Conservation (phyloP, 30 jellyfish, hydroid and myxozoan genomes). For the Nemopilema nomurai region DNA sequence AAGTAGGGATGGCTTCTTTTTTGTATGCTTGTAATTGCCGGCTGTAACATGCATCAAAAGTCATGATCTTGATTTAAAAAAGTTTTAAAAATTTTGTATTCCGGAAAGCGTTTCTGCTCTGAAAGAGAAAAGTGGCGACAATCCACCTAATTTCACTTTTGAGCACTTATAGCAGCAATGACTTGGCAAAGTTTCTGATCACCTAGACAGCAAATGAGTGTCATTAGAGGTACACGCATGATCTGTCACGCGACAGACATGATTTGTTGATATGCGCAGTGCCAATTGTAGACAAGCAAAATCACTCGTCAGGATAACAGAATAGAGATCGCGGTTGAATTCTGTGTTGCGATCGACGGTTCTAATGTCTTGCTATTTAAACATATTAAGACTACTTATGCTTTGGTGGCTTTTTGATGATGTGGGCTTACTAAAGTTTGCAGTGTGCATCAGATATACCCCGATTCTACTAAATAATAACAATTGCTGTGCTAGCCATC, state of each 20-base stretch:
- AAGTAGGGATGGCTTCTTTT: background rate
- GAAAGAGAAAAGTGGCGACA: background rate
- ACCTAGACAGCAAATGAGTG: background rate
- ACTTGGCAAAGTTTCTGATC: background rate
- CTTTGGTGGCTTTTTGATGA: constrained; percentile 7
- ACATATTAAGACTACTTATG: constrained; percentile 12
- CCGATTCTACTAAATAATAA: background rate
- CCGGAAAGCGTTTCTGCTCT: background rate
- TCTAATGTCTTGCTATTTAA: constrained; percentile 27
- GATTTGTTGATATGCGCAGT: background rate
- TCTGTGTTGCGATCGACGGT: background rate
- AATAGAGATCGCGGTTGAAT: constrained; percentile 22
- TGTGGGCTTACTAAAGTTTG: background rate
- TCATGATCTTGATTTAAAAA: background rate
- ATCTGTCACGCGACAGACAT: background rate
- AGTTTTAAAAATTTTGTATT: background rate
- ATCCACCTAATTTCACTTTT: background rate
- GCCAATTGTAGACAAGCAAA: background rate
- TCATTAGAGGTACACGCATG: background rate
- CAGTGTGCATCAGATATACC: constrained; percentile 11
- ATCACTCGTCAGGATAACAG: background rate
- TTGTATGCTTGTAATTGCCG: background rate
- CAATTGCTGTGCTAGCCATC: background rate
- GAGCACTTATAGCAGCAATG: background rate
- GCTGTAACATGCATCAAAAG: background rate